Evolutionary conservation across 2,113 vertebrate genomes (phyloP), one percentile per base, ranked within the genome.

Genomic region (Ardeotis arabs): DNA sequence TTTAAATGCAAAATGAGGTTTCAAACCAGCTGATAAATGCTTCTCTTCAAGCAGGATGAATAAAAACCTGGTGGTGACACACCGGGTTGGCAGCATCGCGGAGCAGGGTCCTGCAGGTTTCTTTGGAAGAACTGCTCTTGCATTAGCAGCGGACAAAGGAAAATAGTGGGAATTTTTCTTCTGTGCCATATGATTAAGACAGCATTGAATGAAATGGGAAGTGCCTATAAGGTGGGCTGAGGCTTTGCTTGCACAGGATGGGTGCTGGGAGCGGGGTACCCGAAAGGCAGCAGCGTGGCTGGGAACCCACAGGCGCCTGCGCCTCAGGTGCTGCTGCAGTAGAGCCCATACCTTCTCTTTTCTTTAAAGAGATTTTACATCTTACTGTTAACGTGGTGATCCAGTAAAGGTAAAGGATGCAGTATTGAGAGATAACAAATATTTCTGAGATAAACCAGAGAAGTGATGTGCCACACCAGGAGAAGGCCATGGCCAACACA

Each of bases 1-100:
- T 97, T 91, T 87, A 96, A 94, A 93, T 95, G 90, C 73, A 95
- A 95, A 96, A 82, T n/a, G 45, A 95, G 83, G 73, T 80, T 93
- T 87, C 69, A 60, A 81, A 96, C 80, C 75, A 84, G 85, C 79
- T 89, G 92, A 93, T 75, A 84, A 72, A 89, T 59, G 80, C 66
- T 81, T 47, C 68, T 87, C 83, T 93, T 93, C 88, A 90, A 75
- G 62, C 31, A 64, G 66, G 69, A 84, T 93, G 64, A 92, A 94
- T 64, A 94, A 90, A 95, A 81, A 75, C 72, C 80, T 78, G 60
- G 53, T 87, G 83, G 69, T 86, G 53, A 75, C 92, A 92, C 66
- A 83, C 24, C 2, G 0, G 68, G 49, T 74, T 88, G 89, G 93
- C 89, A 95, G 93, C 20, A 1, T 14, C 80, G 73, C 3, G 9